These are phyloP conservation scores for Neolamprologus cancellatus DNA, from an alignment of 2,113 vertebrate genomes.

Conservation along the genomic window DNA sequence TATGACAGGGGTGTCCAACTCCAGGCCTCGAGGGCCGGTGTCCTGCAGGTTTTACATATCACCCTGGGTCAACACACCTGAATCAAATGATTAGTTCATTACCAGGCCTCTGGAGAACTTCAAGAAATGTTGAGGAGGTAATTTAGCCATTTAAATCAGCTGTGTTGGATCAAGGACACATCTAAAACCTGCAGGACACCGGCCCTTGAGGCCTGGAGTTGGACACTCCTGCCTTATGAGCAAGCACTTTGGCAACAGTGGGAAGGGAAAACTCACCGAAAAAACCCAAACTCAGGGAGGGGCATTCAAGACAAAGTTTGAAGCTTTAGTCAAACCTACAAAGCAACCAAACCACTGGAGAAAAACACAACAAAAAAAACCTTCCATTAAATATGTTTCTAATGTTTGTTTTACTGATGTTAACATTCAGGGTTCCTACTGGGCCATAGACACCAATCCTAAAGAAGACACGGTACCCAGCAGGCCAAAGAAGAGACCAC, in stretches of 20 bases:
- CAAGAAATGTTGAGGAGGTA: not conserved
- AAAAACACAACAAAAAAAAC: not conserved
- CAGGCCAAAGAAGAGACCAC: constrained; percentile 84
- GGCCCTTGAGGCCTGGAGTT: rapidly evolving
- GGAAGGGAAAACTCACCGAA: not conserved
- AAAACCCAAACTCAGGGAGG: not conserved
- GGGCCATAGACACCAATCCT: constrained; percentile 87
- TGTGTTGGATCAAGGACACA: not conserved
- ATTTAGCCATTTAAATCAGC: not conserved
- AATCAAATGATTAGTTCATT: not conserved
- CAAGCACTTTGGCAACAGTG: not conserved
- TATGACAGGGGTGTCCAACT: not conserved
- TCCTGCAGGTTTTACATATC: not conserved
- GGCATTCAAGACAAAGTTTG: not conserved
- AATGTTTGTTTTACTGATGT: not conserved
- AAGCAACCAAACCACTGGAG: not conserved
- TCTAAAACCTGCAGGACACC: not conserved
- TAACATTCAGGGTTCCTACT: constrained; percentile 78
- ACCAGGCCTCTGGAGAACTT: not conserved
- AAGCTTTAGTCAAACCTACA: not conserved
- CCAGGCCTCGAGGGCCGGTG: rapidly evolving
- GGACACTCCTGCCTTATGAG: not conserved
- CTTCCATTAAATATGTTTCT: not conserved
- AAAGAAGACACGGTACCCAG: constrained; percentile 81
- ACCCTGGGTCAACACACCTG: not conserved